phyloP scores from a whole-genome alignment of 2,113 vertebrate species.

The Alouatta palliata region DNA sequence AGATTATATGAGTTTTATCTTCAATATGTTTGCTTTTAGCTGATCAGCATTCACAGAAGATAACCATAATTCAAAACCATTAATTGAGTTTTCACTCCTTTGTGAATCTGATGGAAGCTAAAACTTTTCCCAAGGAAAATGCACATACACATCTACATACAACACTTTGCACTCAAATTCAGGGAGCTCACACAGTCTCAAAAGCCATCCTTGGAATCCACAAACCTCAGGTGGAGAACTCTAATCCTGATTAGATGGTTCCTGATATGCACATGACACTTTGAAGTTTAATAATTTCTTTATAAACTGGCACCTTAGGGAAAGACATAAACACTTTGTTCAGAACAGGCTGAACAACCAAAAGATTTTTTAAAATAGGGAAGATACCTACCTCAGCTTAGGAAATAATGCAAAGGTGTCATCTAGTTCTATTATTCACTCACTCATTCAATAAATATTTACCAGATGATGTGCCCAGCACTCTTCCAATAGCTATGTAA shows the following conservation, averaged over 20 bases:
- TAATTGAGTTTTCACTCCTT: neutral
- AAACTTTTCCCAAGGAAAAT: neutral
- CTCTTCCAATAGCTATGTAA: neutral
- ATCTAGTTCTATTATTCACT: neutral
- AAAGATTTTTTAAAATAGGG: neutral
- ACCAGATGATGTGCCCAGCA: neutral
- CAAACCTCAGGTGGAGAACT: neutral
- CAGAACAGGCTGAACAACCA: neutral
- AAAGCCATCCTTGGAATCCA: neutral
- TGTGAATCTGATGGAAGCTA: neutral
- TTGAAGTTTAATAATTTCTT: neutral
- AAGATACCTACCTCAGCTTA: neutral
- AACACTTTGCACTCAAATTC: neutral
- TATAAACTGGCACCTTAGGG: neutral
- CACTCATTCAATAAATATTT: slow-evolving; percentile 8
- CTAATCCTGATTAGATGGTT: neutral
- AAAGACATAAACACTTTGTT: neutral
- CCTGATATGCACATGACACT: neutral
- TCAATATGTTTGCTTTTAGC: neutral
- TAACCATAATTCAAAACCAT: neutral
- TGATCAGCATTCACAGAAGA: neutral
- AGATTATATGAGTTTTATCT: neutral
- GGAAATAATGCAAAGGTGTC: neutral
- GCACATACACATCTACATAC: neutral
- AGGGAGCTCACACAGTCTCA: neutral